Base-by-base conservation (phyloP, 2,113 vertebrate species). In the Xenopus laevis region DNA sequence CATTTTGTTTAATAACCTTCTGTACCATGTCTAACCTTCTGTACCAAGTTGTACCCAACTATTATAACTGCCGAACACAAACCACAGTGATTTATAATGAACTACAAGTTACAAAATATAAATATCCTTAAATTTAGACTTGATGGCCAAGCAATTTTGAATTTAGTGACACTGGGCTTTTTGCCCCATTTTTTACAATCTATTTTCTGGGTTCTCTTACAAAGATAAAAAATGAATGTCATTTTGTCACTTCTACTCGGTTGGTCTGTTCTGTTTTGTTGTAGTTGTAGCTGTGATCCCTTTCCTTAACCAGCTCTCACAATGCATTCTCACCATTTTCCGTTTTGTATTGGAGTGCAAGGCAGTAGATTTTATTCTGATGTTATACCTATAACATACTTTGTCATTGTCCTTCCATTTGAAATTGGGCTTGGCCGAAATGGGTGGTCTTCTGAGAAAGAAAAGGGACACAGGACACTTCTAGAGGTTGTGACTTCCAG, bases 381-480 rank as follows among this genome's bases (percentile, higher is more conserved):
- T 0, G 27, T 78, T 17, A 13, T 61, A 65, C 44, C 44, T 44
- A 71, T 64, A 68, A 16, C 1, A n/a, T 1, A 68, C 64, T 33
- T 27, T 27, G 63, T 57, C 66, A 15, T 58, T 68, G 44, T 7
- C 46, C 50, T 50, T 46, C 59, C 59, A 70, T 64, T 45, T 64
- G 40, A 76, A 10, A 60, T 52, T 45, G 47, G 12, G 7, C 1
- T 16, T 67, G 27, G 65, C 58, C 66, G 47, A 69, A 76, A 68
- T 69, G 73, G 73, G 73, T 76, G 73, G 73, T 69, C 65, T 76
- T 15, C 27, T 55, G 30, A 70, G 50, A 67, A 44, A 59, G 68
- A 69, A 21, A 63, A 63, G 27, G 27, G 13, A 40, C 40, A 6
- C 13, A n/a, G 33, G 66, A 30, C 59, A 77, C 53, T 61, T 62